A percentile compares a stretch with the other conserved stretches of the same genome.
These are phyloP conservation scores for Ameiurus melas DNA, from an alignment of 2,113 vertebrate species.

Conservation along the genomic window DNA sequence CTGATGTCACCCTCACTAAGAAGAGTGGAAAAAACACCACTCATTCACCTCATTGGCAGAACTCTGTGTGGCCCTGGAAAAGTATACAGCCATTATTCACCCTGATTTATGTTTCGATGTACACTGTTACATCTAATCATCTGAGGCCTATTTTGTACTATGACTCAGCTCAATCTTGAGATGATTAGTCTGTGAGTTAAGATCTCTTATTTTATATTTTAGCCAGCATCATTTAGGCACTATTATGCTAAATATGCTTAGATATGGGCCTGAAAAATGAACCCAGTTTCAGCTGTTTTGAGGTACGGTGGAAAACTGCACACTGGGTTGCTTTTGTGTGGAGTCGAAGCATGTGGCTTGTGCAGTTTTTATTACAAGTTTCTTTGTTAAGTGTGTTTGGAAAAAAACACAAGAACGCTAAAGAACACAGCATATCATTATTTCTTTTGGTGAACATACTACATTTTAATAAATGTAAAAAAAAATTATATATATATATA, in stretches of 20 bases:
- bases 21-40: slow-evolving; percentile 47
- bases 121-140: slow-evolving; percentile 33
- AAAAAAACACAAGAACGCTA: not conserved
- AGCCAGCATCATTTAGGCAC: slow-evolving; percentile 19
- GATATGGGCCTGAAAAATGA: not conserved
- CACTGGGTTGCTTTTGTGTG: slow-evolving; percentile 1
- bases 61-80: slow-evolving; percentile 36
- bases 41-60: slow-evolving; percentile 27
- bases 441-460: too few relatives aligned
- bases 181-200: slow-evolving; percentile 18
- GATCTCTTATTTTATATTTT: slow-evolving; percentile 5
- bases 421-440: too few relatives aligned
- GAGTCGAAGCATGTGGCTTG: not conserved
- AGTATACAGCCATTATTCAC: slow-evolving; percentile 40
- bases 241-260: slow-evolving; percentile 11
- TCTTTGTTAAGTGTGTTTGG: too few relatives aligned
- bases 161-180: slow-evolving; percentile 23
- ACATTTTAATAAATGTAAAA: too few relatives aligned
- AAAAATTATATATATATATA: too few relatives aligned
- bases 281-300: not conserved
- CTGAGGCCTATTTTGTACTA: slow-evolving; percentile 20
- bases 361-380: not conserved
- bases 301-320: slow-evolving; percentile 17
- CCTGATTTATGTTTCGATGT: slow-evolving; percentile 23
- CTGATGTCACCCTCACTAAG: slow-evolving; percentile 51